phyloP scores from a whole-genome alignment of 2,797 vertebrate genomes.

The Saguinus oedipus region DNA sequence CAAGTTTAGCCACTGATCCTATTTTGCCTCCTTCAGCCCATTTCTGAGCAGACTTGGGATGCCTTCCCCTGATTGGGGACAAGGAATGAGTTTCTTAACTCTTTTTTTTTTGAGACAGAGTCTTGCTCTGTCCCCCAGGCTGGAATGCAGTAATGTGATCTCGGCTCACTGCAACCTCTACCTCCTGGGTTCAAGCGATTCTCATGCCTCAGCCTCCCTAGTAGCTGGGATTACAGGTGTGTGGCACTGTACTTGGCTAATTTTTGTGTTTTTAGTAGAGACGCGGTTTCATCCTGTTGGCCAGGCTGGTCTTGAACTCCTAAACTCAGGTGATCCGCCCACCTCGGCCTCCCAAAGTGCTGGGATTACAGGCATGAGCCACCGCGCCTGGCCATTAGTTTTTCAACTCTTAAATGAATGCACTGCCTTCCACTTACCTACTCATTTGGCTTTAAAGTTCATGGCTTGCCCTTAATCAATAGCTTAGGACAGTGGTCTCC shows the following conservation, averaged over 20 bases:
- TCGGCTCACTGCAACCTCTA: neutral
- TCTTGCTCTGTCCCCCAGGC: neutral
- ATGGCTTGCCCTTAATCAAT: neutral
- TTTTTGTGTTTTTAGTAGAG: neutral
- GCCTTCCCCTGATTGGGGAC: neutral
- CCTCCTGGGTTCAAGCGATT: neutral
- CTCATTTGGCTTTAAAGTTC: slow-evolving; percentile 8
- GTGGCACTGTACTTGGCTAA: neutral
- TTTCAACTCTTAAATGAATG: neutral
- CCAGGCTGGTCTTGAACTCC: neutral
- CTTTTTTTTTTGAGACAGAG: neutral
- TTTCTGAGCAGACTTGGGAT: slow-evolving; percentile 10
- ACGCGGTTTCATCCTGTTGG: neutral
- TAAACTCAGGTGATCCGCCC: too few relatives aligned
- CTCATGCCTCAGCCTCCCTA: neutral
- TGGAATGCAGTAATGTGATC: neutral
- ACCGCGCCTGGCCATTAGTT: too few relatives aligned
- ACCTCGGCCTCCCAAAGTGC: too few relatives aligned
- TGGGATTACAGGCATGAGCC: too few relatives aligned
- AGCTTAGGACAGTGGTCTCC: neutral
- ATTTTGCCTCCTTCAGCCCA: neutral
- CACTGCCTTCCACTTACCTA: neutral
- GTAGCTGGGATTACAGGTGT: neutral
- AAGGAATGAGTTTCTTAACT: neutral
- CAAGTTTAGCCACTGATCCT: slow-evolving; percentile 29